Base-by-base conservation (phyloP, 2,797 vertebrate species). In the Pristis pectinata region DNA sequence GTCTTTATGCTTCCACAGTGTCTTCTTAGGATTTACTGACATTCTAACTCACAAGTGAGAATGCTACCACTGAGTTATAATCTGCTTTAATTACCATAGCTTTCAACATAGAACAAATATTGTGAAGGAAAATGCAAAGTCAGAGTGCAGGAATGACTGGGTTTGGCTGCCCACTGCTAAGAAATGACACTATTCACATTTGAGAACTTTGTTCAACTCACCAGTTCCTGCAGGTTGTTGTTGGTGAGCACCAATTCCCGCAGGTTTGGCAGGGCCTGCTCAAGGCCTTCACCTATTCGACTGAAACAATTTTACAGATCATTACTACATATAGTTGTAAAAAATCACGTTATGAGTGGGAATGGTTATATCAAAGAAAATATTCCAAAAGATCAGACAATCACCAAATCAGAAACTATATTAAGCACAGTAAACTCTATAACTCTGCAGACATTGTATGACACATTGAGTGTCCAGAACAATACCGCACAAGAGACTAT, bases 141-240 rank as follows among this genome's bases (percentile, higher is more conserved):
- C n/a, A 41, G 19, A 27, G n/a, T 10, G 22, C n/a, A 41, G 61
- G 87, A 41, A 61, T 9, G n/a, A 5, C 24, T 0, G 59, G 22
- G 19, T 44, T 41, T 67, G 30, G 72, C 76, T 34, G n/a, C n/a
- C 53, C 2, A 30, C 34, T 44, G 6, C 44, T 49, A 34, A 61
- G 27, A 15, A 61, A 30, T 3, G 0, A 37, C 17, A 64, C 13
- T 41, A n/a, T 24, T 37, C n/a, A 44, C 61, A 91, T 64, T 64
- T 67, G 87, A 64, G 8, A 91, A 41, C 11, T 1, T 24, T 3
- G 7, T 41, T 80, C 9, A 30, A 96, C 99, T 98, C 96, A 99
- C 99, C 98, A 99, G 95, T 94, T 99, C 99, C 96, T 98, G 97
- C 6, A 99, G 98, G 97, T 97, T 99, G 96, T 99, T 99, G 97